Evolutionary conservation across 2,888 invertebrate species (phyloP).

Genomic region (Merodon equestris): DNA sequence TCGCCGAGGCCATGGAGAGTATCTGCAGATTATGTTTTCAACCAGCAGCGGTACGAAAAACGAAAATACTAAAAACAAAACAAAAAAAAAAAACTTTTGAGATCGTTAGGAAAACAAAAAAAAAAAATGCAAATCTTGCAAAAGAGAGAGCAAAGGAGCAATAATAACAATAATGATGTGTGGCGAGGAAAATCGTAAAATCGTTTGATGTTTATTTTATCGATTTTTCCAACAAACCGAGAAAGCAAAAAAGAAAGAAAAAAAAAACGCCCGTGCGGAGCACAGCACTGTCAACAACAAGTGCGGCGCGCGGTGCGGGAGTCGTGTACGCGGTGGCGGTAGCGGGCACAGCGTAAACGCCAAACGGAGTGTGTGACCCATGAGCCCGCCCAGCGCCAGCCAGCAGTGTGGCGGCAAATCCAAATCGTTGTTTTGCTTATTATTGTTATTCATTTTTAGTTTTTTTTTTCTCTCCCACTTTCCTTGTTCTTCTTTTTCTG

Average conservation of each 20-base stretch:
- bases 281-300: conserved; percentile 36
- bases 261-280: not conserved
- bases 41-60: conserved; percentile 76
- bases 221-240: conserved; percentile 54
- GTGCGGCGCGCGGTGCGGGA: conserved; percentile 40
- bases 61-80: conserved; percentile 32
- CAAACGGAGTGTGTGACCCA: conserved; percentile 33
- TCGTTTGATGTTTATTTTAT: conserved; percentile 64
- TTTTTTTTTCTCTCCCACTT: conserved; percentile 14
- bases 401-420: conserved; percentile 49
- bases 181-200: conserved; percentile 42
- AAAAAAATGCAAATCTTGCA: conserved; percentile 54
- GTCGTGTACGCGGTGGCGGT: conserved; percentile 11
- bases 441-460: conserved; percentile 13
- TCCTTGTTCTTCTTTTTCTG: conserved; percentile 9
- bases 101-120: conserved; percentile 41
- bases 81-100: conserved; percentile 57
- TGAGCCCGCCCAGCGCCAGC: conserved; percentile 57
- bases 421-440: conserved; percentile 59
- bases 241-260: not conserved
- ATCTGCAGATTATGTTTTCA: conserved; percentile 79
- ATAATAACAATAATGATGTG: conserved; percentile 3
- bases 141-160: conserved; percentile 39
- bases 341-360: conserved; percentile 30
- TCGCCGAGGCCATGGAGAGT: conserved; percentile 76